Evolutionary conservation across 2,113 vertebrate genomes (phyloP).

Genomic region (Greenwoodochromis staneri): DNA sequence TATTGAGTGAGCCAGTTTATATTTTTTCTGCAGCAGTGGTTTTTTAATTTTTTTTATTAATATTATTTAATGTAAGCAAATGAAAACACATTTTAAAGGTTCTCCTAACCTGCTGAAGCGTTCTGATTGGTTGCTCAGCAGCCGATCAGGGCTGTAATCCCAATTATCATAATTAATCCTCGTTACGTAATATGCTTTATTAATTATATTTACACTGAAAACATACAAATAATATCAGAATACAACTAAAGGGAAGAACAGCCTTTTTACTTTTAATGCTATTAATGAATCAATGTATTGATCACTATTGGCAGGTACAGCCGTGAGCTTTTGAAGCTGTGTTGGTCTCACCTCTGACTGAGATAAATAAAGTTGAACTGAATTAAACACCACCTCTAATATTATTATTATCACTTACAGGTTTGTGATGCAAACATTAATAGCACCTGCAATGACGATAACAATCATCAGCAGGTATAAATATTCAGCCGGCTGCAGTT

Average conservation of each 20-base stretch:
- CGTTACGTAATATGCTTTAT: fast-evolving
- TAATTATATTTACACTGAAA: not conserved
- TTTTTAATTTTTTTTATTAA: fast-evolving
- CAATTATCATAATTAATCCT: not conserved
- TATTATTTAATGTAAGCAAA: not conserved
- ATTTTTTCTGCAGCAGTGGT: not conserved
- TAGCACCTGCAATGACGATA: not conserved
- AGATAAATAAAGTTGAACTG: not conserved
- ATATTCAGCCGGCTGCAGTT: not conserved
- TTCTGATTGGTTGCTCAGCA: not conserved
- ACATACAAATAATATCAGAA: not conserved
- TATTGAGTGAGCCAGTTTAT: not conserved
- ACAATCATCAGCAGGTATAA: not conserved
- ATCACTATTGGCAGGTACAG: not conserved
- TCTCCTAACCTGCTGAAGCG: not conserved
- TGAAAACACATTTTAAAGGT: not conserved
- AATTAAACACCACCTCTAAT: not conserved
- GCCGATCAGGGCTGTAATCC: not conserved
- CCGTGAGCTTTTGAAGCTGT: fast-evolving
- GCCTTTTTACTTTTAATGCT: not conserved
- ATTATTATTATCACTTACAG: not conserved
- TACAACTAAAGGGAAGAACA: not conserved
- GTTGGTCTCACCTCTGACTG: not conserved
- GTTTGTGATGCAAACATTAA: not conserved
- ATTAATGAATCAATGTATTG: not conserved